Percentiles rank a stretch among this genome's conserved stretches.
phyloP scores from a whole-genome alignment of 2,113 vertebrate species.

The Cyphomyrus plagiostoma region DNA sequence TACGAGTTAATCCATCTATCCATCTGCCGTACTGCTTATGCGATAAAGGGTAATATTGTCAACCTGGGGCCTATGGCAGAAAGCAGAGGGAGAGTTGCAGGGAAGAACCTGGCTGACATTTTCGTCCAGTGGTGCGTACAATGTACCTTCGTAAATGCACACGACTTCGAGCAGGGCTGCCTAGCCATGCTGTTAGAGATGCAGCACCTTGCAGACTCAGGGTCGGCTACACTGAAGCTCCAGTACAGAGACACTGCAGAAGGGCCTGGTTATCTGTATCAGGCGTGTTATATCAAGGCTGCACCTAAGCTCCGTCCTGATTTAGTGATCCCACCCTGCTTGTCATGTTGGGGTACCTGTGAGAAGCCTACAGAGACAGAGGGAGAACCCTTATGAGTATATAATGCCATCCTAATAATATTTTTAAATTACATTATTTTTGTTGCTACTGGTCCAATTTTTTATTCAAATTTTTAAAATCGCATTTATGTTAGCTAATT shows the following conservation, averaged over 20 bases:
- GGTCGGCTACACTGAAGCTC: background rate
- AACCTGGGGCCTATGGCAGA: background rate
- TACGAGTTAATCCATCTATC: background rate
- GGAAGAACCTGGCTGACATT: background rate
- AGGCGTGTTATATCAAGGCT: background rate
- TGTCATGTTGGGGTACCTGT: background rate
- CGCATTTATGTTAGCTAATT: background rate
- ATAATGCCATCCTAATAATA: background rate
- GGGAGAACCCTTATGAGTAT: background rate
- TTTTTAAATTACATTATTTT: background rate
- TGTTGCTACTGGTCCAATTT: background rate
- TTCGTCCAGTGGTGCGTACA: background rate
- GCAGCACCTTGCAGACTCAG: background rate
- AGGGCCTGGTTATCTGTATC: background rate
- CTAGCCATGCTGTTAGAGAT: background rate
- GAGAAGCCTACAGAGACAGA: background rate
- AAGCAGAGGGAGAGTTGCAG: background rate
- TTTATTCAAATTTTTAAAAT: background rate
- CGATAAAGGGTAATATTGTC: background rate
- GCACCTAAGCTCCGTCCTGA: background rate
- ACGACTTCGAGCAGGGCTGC: background rate
- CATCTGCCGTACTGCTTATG: background rate
- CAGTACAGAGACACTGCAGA: background rate
- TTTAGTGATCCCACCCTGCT: background rate
- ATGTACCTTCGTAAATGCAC: background rate